Evolutionary conservation across 2,888 invertebrate species (phyloP).

Genomic region (Cremastinae sp.): DNA sequence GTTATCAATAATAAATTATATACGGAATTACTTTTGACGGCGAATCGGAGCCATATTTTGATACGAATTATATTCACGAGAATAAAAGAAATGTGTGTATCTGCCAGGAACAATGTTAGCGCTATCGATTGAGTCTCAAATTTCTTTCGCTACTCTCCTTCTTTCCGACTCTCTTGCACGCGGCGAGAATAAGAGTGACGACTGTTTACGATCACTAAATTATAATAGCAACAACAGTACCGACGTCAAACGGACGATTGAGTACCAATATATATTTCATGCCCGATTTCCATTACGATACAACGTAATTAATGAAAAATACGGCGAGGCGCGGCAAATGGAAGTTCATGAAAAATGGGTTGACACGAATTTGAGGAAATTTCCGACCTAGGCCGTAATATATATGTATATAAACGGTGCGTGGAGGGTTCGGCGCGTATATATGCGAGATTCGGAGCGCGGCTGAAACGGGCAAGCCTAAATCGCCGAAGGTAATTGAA

Average conservation of each 20-base stretch:
- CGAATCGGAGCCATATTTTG: no score
- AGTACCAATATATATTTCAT: not conserved
- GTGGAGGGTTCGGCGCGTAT: no score
- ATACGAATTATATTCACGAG: no score
- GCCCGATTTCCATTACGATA: no score
- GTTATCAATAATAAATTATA: not conserved
- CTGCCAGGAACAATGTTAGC: no score
- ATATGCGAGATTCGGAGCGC: not conserved
- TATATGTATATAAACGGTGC: no score
- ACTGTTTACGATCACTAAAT: constrained; percentile 5
- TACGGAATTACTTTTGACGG: not conserved
- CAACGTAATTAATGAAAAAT: not conserved
- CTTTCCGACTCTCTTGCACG: not conserved
- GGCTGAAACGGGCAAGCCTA: not conserved
- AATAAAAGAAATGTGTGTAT: no score
- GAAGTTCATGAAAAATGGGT: not conserved
- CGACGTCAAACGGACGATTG: constrained; percentile 21
- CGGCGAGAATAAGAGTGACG: not conserved
- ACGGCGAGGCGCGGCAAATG: no score
- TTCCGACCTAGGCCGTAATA: no score
- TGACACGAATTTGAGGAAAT: not conserved
- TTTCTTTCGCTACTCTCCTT: not conserved
- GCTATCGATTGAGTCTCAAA: no score
- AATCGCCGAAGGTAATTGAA: constrained; percentile 19
- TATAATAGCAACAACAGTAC: constrained; percentile 11